Conservation (phyloP, 2,113 vertebrate species). For the Tretioscincus oriximinensis region DNA sequence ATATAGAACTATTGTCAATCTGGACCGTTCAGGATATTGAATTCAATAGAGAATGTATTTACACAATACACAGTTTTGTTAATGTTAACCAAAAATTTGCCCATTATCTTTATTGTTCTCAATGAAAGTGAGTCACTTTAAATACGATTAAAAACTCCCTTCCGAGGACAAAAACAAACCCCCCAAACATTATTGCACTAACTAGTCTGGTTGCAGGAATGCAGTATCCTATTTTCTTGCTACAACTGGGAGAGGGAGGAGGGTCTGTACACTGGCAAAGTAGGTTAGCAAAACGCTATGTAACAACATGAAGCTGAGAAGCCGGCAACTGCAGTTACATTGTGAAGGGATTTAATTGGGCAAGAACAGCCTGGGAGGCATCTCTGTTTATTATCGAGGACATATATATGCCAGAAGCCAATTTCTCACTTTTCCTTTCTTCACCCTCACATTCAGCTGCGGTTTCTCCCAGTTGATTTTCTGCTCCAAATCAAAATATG, state of each 20-base stretch:
- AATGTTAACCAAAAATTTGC: background rate
- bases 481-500: background rate
- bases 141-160: too few species aligned
- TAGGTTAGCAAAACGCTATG: conserved; percentile 41
- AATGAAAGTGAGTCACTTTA: too few species aligned
- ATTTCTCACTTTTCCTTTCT: conserved; percentile 21
- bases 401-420: conserved; percentile 32
- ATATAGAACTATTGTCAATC: conserved; percentile 2
- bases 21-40: conserved; percentile 8
- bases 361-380: conserved; percentile 36
- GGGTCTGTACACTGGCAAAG: conserved; percentile 18
- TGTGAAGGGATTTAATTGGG: conserved; percentile 25
- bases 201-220: background rate
- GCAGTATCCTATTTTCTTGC: background rate
- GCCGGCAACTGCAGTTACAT: conserved; percentile 18
- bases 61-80: background rate
- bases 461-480: conserved; percentile 8
- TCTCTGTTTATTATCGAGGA: conserved; percentile 46
- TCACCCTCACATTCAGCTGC: conserved; percentile 7
- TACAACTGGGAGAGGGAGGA: background rate
- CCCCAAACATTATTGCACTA: background rate
- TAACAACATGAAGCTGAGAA: conserved; percentile 32
- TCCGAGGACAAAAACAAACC: too few species aligned
- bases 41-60: conserved; percentile 16
- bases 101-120: too few species aligned